phyloP scores from a whole-genome alignment of 2,113 vertebrate genomes.

The Serinus canaria region DNA sequence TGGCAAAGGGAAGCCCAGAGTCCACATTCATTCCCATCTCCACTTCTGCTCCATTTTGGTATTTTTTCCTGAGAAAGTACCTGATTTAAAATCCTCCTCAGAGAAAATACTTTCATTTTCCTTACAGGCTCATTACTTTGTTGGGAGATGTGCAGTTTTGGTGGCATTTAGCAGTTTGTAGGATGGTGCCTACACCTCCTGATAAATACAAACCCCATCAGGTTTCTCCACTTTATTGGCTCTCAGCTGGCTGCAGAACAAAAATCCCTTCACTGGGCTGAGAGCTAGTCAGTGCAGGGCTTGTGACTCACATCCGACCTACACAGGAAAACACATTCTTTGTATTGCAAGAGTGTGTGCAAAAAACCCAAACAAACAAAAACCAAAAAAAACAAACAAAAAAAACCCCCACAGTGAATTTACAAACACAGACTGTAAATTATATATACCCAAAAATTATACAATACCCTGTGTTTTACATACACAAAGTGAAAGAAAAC shows the following conservation, averaged over 20 bases:
- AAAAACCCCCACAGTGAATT: too few relatives aligned
- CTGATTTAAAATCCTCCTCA: neutral
- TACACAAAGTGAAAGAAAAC: neutral
- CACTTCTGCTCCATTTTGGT: neutral
- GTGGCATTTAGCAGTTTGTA: neutral
- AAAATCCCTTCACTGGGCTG: neutral
- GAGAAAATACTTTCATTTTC: neutral
- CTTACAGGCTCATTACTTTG: neutral
- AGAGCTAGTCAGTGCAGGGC: neutral
- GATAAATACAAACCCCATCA: neutral
- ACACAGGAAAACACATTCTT: neutral
- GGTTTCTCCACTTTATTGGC: neutral
- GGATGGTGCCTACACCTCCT: neutral
- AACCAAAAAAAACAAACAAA: too few relatives aligned
- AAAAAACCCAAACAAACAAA: neutral
- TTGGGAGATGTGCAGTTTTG: neutral
- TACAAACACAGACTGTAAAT: neutral
- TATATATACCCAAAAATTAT: accelerated
- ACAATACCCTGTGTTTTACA: neutral
- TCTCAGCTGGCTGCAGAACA: neutral
- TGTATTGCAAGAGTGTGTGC: neutral
- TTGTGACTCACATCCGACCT: neutral
- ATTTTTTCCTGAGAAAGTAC: neutral
- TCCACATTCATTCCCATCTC: neutral
- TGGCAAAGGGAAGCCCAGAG: neutral